Evolutionary conservation across 2,888 invertebrate species (phyloP), one percentile per base, ranked within the genome.

Genomic region (Erebia aethiops): DNA sequence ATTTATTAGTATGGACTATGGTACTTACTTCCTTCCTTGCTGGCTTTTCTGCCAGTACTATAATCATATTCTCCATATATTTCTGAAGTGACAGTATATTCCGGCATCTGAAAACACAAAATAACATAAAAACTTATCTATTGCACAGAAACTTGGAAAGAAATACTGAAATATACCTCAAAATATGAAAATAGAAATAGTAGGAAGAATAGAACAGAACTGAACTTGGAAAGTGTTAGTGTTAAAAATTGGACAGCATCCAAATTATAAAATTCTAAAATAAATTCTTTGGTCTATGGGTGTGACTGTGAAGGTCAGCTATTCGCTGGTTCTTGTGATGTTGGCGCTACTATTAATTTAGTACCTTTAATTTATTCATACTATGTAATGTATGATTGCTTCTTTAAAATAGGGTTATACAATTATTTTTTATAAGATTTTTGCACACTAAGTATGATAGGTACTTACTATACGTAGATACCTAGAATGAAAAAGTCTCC

Each of bases 21-120:
- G 79, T 58, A 75, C 94, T 88, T 82, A 94, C 94, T 94, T 80
- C 94, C 94, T 80, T 86, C 84, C 72, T 75, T 87, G 73, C 88
- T 93, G 52, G 93, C 89, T 70, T 85, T 83, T 74, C 82, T 85
- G 75, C 89, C 89, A 14, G 94, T 94, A 75, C 87, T 91, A 80
- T 95, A 96, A 82, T 95, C 93, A 81, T 94, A 95, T 88, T 97
- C 97, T 51, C 93, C 91, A 84, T 96, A 96, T 82, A 97, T 95
- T 91, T 97, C 97, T 35, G 97, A 97, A 58, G 95, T 95, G 67
- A 97, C 95, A 78, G 94, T 95, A 71, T 93, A 88, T 85, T 94
- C 94, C 73, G 93, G 91, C 94, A 94, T 94, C 92, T 93, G 57
- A 49, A 66, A 56, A 61, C 46, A 16, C 43, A 67, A 8, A 13